A percentile compares a stretch with the other conserved stretches of the same genome.
Conservation (phyloP, 2,113 vertebrate genomes). For the Antidorcas marsupialis region DNA sequence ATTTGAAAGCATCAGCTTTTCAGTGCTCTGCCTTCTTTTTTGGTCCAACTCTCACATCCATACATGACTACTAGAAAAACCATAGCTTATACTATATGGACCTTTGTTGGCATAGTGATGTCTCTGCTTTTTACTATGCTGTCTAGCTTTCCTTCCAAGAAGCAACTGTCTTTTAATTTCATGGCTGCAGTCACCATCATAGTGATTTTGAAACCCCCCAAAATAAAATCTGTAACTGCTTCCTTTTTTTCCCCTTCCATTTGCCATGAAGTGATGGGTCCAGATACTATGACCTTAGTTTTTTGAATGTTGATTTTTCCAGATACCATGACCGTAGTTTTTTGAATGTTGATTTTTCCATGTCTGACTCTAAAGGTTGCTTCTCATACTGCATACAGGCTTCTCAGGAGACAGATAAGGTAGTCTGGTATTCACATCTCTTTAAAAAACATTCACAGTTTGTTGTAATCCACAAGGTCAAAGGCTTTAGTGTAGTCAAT, state of each 20-base stretch:
- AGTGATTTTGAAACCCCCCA: not conserved
- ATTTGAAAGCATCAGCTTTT: not conserved
- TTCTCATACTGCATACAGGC: not conserved
- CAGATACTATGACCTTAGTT: not conserved
- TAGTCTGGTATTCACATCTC: not conserved
- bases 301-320: too few species aligned
- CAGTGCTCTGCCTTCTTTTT: not conserved
- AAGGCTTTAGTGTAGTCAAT: not conserved
- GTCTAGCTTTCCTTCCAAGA: not conserved
- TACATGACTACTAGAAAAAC: not conserved
- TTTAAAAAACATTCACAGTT: not conserved
- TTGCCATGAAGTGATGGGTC: not conserved
- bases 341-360: not conserved
- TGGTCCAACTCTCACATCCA: not conserved
- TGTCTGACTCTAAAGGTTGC: not conserved
- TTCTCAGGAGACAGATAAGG: not conserved
- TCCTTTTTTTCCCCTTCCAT: not conserved
- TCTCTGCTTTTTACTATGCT: not conserved
- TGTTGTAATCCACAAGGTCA: not conserved
- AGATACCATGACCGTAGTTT: not conserved
- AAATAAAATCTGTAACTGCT: not conserved
- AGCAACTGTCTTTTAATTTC: not conserved
- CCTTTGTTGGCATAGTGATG: not conserved
- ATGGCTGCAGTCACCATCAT: not conserved
- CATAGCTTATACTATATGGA: not conserved